phyloP scores from a whole-genome alignment of 35 echinoderm and acorn worm species.

The Hemicentrotus pulcherrimus region DNA sequence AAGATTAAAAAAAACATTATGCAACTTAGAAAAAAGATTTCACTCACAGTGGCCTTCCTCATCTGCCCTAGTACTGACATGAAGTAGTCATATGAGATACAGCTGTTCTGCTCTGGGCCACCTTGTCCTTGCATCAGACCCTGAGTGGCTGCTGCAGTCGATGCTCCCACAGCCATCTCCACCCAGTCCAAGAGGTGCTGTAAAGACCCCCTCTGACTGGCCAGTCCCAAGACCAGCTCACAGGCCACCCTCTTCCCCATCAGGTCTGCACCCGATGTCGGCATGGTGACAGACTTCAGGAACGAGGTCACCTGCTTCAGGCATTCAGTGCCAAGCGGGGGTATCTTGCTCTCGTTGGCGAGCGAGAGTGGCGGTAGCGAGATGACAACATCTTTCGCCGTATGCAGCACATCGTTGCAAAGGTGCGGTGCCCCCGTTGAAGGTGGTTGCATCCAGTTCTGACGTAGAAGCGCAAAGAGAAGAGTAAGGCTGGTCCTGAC shows the following conservation, averaged over 20 bases:
- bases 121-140: slow-evolving; percentile 30
- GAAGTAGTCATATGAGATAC: slow-evolving; percentile 90
- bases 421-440: slow-evolving; percentile 56
- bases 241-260: slow-evolving; percentile 84
- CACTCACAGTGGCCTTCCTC: slow-evolving; percentile 91
- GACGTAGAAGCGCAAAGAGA: slow-evolving; percentile 89
- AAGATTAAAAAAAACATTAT: too few species aligned
- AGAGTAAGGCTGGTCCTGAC: slow-evolving; percentile 94
- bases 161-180: slow-evolving; percentile 92
- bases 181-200: slow-evolving; percentile 97
- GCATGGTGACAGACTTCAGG: slow-evolving; percentile 89
- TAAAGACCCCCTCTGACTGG: slow-evolving; percentile 90
- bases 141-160: slow-evolving; percentile 58
- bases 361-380: slow-evolving; percentile 94
- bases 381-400: slow-evolving; percentile 76
- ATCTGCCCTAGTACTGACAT: slow-evolving; percentile 84
- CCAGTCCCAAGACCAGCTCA: slow-evolving; percentile 88
- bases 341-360: slow-evolving; percentile 99
- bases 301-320: slow-evolving; percentile 90
- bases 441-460: slow-evolving; percentile 79
- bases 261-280: slow-evolving; percentile 85
- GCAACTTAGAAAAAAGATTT: background rate
- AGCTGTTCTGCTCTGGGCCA: slow-evolving; percentile 46
- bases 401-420: slow-evolving; percentile 97
- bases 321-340: slow-evolving; percentile 86